Base-by-base conservation (phyloP, 2,888 invertebrate genomes). In the Rhodophaea formosa region DNA sequence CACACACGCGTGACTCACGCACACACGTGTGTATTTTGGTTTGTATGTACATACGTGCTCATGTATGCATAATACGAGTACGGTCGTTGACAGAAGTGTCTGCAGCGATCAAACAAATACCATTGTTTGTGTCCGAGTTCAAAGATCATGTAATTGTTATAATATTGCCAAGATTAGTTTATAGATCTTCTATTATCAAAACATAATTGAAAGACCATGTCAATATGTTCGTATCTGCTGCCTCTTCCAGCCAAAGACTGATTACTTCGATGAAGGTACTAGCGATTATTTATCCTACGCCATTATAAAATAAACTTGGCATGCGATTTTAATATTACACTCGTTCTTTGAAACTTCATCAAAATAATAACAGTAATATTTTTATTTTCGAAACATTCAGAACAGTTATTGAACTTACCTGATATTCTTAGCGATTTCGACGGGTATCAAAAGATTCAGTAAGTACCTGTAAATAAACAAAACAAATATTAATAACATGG, bases 51-150 rank as follows among this genome's bases (percentile, higher is more conserved):
- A 23, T 2, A 23, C 51, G 14, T 8, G 32, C 7, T 16, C 16
- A 35, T 51, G 51, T 51, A 51, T 51, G 51, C 51, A 51, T 51
- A 51, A 57, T 51, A 44, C 43, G 32, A 44, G 51, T 35, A 46
- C 53, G 29, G 45, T 57, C 57, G 45, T 53, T 57, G 57, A 45
- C 53, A 53, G 30, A 39, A 54, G 46, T 54, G 54, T 54, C 29
- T 51, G 17, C 51, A 51, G 35, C 15, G 16, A 51, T 39, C 17
- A 51, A 32, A 49, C 49, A 49, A 49, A 49, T 35, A 51, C 51
- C 12, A 35, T 51, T 35, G 51, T 35, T 49, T 51, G 35, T 35
- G 17, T 51, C 51, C 51, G 51, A 35, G 51, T 39, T 51, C 39
- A 35, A 51, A 51, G 51, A 32, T 51, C 35, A 17, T 16, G 12